phyloP scores from a whole-genome alignment of 2,797 vertebrate genomes.

The Danionella dracula region DNA sequence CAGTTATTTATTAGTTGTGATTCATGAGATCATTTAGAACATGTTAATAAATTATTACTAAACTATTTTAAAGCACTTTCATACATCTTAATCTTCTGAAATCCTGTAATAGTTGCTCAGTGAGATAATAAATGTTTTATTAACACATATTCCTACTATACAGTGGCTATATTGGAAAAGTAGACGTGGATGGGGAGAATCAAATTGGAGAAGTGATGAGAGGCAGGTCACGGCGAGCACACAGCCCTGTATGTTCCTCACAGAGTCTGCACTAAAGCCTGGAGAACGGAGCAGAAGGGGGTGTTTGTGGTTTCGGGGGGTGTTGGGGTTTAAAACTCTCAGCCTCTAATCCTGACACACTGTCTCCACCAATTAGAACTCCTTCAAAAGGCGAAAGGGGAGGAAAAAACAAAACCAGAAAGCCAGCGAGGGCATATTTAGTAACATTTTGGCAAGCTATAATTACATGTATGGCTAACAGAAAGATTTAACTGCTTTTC shows the following conservation, averaged over 20 bases:
- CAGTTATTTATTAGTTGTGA: too few relatives aligned
- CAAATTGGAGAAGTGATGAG: conserved; percentile 33
- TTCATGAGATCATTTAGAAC: too few relatives aligned
- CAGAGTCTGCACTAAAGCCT: conserved; percentile 16
- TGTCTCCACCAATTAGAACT: conserved; percentile 77
- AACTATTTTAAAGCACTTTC: too few relatives aligned
- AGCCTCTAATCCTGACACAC: conserved; percentile 79
- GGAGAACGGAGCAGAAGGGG: conserved; percentile 11
- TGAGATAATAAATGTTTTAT: too few relatives aligned
- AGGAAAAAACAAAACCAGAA: conserved; percentile 78
- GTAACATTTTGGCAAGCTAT: conserved; percentile 78
- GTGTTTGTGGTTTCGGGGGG: conserved; percentile 51
- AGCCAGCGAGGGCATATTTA: conserved; percentile 75
- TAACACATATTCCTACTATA: too few relatives aligned
- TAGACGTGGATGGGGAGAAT: conserved; percentile 55
- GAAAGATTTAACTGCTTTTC: conserved; percentile 78
- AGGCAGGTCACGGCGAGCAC: conserved; percentile 43
- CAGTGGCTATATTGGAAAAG: conserved; percentile 39
- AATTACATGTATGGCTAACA: conserved; percentile 79
- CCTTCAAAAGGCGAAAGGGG: conserved; percentile 73
- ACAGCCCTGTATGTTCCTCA: conserved; percentile 23
- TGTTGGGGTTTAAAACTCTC: conserved; percentile 67
- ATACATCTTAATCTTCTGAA: too few relatives aligned
- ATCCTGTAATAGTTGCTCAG: too few relatives aligned
- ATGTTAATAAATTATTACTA: too few relatives aligned